Percentiles rank a stretch among this genome's conserved stretches.
phyloP scores from a whole-genome alignment of 2,888 invertebrate genomes.

The Octonoba sinensis region DNA sequence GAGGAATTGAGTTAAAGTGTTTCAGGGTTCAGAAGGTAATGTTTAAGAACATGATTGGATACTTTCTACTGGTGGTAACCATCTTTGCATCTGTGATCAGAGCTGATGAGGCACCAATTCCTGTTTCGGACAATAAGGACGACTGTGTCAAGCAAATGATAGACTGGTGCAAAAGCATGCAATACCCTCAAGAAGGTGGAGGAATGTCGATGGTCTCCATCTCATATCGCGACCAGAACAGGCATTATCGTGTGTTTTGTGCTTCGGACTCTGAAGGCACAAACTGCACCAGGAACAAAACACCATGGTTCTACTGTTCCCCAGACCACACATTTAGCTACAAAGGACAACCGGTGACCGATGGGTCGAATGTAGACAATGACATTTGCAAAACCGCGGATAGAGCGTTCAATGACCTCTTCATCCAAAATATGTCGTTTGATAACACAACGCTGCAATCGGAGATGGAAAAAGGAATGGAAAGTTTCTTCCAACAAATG shows the following conservation, averaged over 20 bases:
- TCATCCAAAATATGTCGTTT: slow-evolving; percentile 33
- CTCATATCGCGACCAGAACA: not conserved
- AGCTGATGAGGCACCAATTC: slow-evolving; percentile 5
- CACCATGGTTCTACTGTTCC: slow-evolving; percentile 37
- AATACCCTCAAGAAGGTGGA: slow-evolving; percentile 23
- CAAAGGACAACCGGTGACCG: slow-evolving; percentile 22
- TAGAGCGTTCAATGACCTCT: slow-evolving; percentile 44
- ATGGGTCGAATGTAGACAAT: slow-evolving; percentile 14
- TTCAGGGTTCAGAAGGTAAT: no score
- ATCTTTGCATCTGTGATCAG: no score
- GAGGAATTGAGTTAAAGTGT: not conserved
- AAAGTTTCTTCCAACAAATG: slow-evolving; percentile 23
- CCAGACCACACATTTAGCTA: slow-evolving; percentile 21
- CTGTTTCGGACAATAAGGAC: slow-evolving; percentile 13
- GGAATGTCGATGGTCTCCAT: slow-evolving; percentile 35
- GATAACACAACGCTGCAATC: slow-evolving; percentile 8
- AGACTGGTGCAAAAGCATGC: slow-evolving; percentile 37
- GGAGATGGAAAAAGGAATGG: slow-evolving; percentile 23
- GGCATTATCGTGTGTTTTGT: slow-evolving; percentile 23
- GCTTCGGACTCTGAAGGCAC: slow-evolving; percentile 35
- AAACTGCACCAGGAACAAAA: slow-evolving; percentile 46
- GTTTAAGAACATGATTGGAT: not conserved
- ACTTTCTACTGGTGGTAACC: not conserved
- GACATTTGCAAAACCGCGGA: slow-evolving; percentile 37
- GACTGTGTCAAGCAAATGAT: slow-evolving; percentile 28